Base-by-base conservation (phyloP, 2,113 vertebrate species). In the Ameiurus melas region DNA sequence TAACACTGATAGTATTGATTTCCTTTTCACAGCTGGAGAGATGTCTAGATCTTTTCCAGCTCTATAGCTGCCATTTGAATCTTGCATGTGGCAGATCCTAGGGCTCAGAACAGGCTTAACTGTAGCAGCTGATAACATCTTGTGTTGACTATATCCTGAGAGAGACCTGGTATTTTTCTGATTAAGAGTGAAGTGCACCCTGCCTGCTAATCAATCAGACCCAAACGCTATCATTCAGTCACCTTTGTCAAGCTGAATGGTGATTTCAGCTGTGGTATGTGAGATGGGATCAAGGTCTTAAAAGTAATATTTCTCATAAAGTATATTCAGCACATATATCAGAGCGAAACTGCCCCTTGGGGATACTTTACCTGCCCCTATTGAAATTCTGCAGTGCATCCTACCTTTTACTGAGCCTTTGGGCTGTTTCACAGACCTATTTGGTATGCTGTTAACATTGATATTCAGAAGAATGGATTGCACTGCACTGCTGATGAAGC, bases 1-100 rank as follows among this genome's bases (percentile, higher is more conserved):
- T 60, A 36, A 22, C 62, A 83, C 39, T 70, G 79, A 86, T 68
- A n/a, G 53, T 82, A 85, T 88, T 75, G 83, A 85, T 90, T 70
- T 78, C 20, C 51, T 47, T 80, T 66, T 68, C 68, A 39, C 57
- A 77, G 60, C 66, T 36, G 17, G 22, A 66, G 47, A n/a, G 16
- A 80, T 83, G 71, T 51, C n/a, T 58, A 85, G 78, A 47, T 36
- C 33, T 80, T 25, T 70, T 39, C 47, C 19, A 83, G 57, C 27
- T 58, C 1, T 53, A n/a, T 25, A n/a, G 60, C 75, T 30, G 36
- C n/a, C 39, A 36, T 70, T 81, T 64, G 79, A 68, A 88, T 70
- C 57, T 17, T 58, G 27, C 33, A 51, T 68, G 60, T 83, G 39
- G 84, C 68, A 16, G 86, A 58, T 27, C 19, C 20, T 30, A 77